Conservation (phyloP, 2,113 vertebrate species). For the Oryzias javanicus region DNA sequence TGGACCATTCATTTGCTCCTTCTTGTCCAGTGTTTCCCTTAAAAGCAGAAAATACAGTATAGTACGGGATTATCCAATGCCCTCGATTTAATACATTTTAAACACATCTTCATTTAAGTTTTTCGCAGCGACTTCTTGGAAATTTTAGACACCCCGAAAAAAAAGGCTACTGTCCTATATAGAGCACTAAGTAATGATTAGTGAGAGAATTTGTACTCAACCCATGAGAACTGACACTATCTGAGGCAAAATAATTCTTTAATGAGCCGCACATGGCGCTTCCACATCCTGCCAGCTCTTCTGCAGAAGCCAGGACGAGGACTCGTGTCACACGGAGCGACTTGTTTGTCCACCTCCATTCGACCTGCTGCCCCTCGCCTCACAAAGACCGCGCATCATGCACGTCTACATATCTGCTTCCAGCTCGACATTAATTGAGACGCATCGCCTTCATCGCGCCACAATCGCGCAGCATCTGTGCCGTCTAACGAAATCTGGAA, state of each 20-base stretch:
- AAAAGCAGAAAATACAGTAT: no score
- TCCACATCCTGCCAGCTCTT: constrained; percentile 31
- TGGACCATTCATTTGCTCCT: no score
- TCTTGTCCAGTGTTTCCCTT: no score
- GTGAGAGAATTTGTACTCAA: constrained; percentile 12
- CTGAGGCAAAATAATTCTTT: constrained; percentile 62
- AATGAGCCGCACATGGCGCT: constrained; percentile 64
- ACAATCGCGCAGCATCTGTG: constrained; percentile 73
- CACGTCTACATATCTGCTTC: constrained; percentile 61
- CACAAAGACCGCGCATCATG: constrained; percentile 48
- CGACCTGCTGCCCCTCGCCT: constrained; percentile 33
- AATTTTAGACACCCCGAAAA: no score
- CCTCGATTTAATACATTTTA: no score
- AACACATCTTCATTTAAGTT: no score
- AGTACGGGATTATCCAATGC: no score
- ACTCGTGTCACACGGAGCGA: constrained; percentile 18
- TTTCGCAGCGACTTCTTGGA: no score
- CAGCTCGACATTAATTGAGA: constrained; percentile 67
- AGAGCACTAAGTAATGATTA: no score
- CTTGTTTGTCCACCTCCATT: constrained; percentile 51
- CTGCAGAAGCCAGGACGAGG: constrained; percentile 7
- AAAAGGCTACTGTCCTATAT: no score
- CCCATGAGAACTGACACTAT: constrained; percentile 60
- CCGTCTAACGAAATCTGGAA: constrained; percentile 58
- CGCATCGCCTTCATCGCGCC: constrained; percentile 65